Base-by-base conservation (phyloP, 1,140 invertebrate species). In the Lordiphosa mommai region DNA sequence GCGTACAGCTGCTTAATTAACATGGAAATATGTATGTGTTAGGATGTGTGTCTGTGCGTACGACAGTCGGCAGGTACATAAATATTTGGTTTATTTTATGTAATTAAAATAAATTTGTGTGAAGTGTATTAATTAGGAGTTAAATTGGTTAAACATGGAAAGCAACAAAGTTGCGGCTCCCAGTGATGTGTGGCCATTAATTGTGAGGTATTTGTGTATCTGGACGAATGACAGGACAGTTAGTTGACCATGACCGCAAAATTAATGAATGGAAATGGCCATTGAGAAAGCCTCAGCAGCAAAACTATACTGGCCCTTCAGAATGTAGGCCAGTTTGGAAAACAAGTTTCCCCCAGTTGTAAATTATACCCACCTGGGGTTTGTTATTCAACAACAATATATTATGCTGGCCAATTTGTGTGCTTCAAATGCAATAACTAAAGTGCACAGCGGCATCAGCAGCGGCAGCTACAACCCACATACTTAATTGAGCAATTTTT, bases 101-200 rank as follows among this genome's bases (percentile, higher is more conserved):
- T 84, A 82, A 82, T 82, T 82, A 82, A 82, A 82, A 76, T 76
- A 73, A 82, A 82, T 82, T 82, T 76, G 66, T 64, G 76, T 82
- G 76, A 82, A 82, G 76, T 82, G 76, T 82, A 82, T 82, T 82
- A 82, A 82, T 82, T 82, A 82, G 76, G 77, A 84, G 77, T 82
- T 82, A 82, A 82, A 84, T 82, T 77, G 76, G 76, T 82, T 82
- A 80, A 80, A 58, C 63, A 63, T 61, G 50, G 61, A 59, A 66
- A 58, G 48, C 59, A 52, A 63, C 14, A 13, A 38, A 70, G 41
- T 34, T 29, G 14, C 56, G 38, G 7, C 37, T 38, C 37, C 29
- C 10, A 23, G 2, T 40, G 30, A 66, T 70, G 60, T 60, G 60
- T 55, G 60, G 38, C 20, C 71, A 76, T 82, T 80, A 80, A 82